phyloP scores from a whole-genome alignment of 2,888 invertebrate species.

The Macaria liturata region DNA sequence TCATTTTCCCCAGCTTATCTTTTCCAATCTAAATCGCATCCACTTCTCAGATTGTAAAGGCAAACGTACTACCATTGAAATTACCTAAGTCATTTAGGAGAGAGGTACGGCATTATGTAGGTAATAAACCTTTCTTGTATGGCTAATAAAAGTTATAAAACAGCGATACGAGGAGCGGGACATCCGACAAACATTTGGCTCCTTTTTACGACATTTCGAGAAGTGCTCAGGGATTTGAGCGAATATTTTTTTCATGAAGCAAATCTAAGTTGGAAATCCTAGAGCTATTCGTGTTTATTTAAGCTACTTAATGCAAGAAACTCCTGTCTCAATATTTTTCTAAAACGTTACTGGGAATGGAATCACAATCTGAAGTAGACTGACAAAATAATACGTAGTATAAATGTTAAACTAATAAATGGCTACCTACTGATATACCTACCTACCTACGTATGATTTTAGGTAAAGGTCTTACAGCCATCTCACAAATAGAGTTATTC shows the following conservation, averaged over 20 bases:
- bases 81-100: slow-evolving; percentile 12
- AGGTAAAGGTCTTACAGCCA: no score
- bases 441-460: no score
- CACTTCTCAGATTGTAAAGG: slow-evolving; percentile 11
- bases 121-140: slow-evolving; percentile 21
- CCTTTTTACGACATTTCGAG: slow-evolving; percentile 19
- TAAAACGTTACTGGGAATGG: no score
- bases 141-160: slow-evolving; percentile 19
- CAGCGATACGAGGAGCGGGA: slow-evolving; percentile 17
- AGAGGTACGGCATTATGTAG: slow-evolving; percentile 5
- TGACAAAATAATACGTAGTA: no score
- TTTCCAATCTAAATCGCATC: slow-evolving; percentile 13
- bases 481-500: no score
- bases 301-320: no score
- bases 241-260: slow-evolving; percentile 12
- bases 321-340: no score
- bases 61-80: slow-evolving; percentile 11
- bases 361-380: no score
- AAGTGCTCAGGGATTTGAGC: slow-evolving; percentile 3
- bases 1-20: slow-evolving; percentile 18
- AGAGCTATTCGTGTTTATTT: neutral
- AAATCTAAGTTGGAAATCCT: slow-evolving; percentile 6
- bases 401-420: no score
- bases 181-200: slow-evolving; percentile 21
- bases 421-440: no score